A percentile compares a stretch with the other conserved stretches of the same genome.
These are phyloP conservation scores for Zaprionus lineosus DNA, from an alignment of 2,888 invertebrate genomes.

Conservation along the genomic window DNA sequence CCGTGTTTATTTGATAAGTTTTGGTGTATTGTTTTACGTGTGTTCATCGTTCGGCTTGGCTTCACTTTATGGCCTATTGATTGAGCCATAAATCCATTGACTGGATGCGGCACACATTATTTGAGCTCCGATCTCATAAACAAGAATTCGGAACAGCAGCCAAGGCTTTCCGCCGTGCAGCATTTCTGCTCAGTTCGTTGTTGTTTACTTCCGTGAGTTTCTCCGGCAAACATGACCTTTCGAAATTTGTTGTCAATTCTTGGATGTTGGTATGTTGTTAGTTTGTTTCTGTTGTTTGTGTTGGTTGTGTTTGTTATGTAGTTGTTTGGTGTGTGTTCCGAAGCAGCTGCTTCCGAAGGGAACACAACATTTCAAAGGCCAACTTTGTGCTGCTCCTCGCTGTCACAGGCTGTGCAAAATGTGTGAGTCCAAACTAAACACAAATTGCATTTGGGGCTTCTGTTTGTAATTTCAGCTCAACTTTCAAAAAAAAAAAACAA, in stretches of 20 bases:
- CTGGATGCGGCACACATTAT: constrained; percentile 43
- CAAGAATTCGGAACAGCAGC: constrained; percentile 31
- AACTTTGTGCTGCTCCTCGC: constrained; percentile 65
- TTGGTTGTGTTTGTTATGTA: neutral
- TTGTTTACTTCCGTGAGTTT: constrained; percentile 19
- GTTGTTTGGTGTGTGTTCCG: constrained; percentile 11
- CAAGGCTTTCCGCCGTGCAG: constrained; percentile 11
- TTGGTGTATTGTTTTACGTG: constrained; percentile 22
- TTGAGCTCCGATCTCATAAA: constrained; percentile 33
- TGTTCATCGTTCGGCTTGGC: constrained; percentile 27
- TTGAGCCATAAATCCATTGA: constrained; percentile 64
- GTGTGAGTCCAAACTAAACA: constrained; percentile 35
- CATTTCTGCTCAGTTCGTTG: constrained; percentile 11
- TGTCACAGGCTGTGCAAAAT: constrained; percentile 41
- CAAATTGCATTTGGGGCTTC: constrained; percentile 47
- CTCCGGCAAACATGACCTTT: constrained; percentile 39
- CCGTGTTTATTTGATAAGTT: constrained; percentile 70
- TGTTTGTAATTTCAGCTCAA: constrained; percentile 43
- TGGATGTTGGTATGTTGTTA: constrained; percentile 1
- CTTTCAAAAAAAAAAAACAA: neutral
- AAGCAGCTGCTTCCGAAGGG: constrained; percentile 12
- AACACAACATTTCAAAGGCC: constrained; percentile 55
- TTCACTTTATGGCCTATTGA: constrained; percentile 69
- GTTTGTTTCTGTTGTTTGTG: neutral
- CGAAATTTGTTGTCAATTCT: constrained; percentile 18